These are phyloP conservation scores for Agrotis segetum DNA, from an alignment of 2,888 invertebrate species.

Conservation along the genomic window DNA sequence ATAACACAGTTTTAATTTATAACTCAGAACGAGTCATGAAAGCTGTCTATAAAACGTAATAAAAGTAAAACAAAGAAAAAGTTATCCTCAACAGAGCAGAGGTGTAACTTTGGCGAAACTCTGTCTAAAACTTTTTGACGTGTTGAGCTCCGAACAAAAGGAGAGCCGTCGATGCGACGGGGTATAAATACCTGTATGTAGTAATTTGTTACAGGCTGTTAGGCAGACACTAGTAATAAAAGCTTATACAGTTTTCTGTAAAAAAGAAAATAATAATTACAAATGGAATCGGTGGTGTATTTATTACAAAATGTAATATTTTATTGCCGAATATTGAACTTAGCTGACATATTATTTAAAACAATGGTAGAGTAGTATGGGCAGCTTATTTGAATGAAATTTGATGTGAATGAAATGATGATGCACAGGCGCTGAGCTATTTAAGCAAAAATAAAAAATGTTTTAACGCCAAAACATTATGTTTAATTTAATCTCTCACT, in stretches of 20 bases:
- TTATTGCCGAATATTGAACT: too few species aligned
- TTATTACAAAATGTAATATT: too few species aligned
- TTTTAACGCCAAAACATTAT: too few species aligned
- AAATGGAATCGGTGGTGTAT: too few species aligned
- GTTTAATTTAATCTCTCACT: too few species aligned
- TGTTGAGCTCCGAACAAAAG: neutral
- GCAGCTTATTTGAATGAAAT: too few species aligned
- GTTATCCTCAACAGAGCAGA: neutral
- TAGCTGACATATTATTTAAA: too few species aligned
- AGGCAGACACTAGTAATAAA: neutral
- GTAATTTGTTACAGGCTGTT: neutral
- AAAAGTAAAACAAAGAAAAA: conserved; percentile 11
- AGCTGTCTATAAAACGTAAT: neutral
- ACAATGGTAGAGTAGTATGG: too few species aligned
- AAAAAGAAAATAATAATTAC: neutral
- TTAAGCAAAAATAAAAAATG: too few species aligned
- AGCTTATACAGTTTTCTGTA: neutral
- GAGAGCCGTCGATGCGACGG: neutral
- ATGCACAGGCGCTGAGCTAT: too few species aligned
- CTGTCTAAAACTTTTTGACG: neutral
- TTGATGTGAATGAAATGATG: too few species aligned
- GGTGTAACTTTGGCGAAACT: neutral
- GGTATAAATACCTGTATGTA: neutral
- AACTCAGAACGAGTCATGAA: neutral
- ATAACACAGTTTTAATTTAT: neutral